phyloP scores from a whole-genome alignment of 2,888 invertebrate species.

The Camptogramma bilineatum region DNA sequence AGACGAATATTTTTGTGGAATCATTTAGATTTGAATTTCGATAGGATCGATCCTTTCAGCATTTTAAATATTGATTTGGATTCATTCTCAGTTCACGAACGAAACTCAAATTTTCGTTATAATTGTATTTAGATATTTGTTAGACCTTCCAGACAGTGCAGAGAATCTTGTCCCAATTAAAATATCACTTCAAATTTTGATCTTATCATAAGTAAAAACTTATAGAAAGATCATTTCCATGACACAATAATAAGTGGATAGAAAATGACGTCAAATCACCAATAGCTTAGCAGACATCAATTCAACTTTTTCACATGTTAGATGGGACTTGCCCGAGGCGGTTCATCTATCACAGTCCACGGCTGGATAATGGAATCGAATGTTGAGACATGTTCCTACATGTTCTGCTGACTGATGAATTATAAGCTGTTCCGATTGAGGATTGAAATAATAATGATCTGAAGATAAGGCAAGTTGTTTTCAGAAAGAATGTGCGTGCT shows the following conservation, averaged over 20 bases:
- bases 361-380: conserved; percentile 48
- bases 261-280: neutral
- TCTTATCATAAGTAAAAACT: too few relatives aligned
- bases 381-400: conserved; percentile 50
- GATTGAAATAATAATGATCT: neutral
- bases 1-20: conserved; percentile 52
- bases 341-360: conserved; percentile 51
- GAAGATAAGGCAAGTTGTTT: neutral
- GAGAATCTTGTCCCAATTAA: too few relatives aligned
- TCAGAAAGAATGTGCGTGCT: too few relatives aligned
- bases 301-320: conserved; percentile 35
- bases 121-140: neutral
- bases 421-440: conserved; percentile 2
- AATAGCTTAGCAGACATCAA: conserved; percentile 24
- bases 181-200: too few relatives aligned
- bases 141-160: too few relatives aligned
- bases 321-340: conserved; percentile 35
- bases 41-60: conserved; percentile 13
- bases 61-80: conserved; percentile 1
- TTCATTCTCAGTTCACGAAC: neutral
- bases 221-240: neutral
- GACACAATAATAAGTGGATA: neutral
- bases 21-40: conserved; percentile 38
- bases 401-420: conserved; percentile 46
- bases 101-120: neutral